Percentiles rank a stretch among this genome's conserved stretches.
Conservation (phyloP, 2,888 invertebrate genomes). For the Girardia tigrina region DNA sequence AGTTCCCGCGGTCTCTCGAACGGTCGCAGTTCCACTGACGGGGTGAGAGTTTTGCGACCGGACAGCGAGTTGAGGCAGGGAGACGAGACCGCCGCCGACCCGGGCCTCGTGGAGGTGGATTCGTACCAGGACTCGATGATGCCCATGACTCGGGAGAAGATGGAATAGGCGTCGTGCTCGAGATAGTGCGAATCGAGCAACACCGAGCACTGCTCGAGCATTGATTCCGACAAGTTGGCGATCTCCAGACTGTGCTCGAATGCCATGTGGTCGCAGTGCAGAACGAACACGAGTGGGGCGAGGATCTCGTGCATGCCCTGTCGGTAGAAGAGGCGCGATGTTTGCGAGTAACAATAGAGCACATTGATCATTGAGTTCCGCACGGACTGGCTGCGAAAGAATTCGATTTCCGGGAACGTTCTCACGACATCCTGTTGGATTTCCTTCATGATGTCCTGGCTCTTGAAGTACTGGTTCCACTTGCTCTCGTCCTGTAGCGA, state of each 20-base stretch:
- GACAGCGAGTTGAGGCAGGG: no score
- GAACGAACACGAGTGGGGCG: conserved; percentile 65
- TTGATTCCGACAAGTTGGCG: conserved; percentile 41
- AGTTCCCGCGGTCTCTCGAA: conserved; percentile 24
- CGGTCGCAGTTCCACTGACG: not conserved
- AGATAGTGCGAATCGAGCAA: conserved; percentile 60
- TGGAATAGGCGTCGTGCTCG: conserved; percentile 63
- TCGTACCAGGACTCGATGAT: conserved; percentile 52
- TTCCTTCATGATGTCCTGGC: conserved; percentile 29
- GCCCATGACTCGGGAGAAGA: conserved; percentile 52
- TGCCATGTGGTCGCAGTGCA: conserved; percentile 63
- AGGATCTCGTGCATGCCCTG: conserved; percentile 73
- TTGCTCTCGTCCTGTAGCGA: conserved; percentile 27
- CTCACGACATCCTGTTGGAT: conserved; percentile 69
- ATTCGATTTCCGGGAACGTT: conserved; percentile 68
- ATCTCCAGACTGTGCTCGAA: conserved; percentile 57
- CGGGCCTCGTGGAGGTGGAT: no score
- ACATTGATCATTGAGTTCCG: conserved; percentile 62
- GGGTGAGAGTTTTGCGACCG: no score
- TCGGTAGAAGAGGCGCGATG: conserved; percentile 29
- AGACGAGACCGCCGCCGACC: no score
- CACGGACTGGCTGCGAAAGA: conserved; percentile 61
- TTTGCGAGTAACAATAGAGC: conserved; percentile 55
- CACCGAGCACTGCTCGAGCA: not conserved
- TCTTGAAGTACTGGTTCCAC: conserved; percentile 28